A percentile compares a stretch with the other conserved stretches of the same genome.
These are phyloP conservation scores for Phrynosoma platyrhinos DNA, from an alignment of 2,113 vertebrate genomes.

Conservation along the genomic window DNA sequence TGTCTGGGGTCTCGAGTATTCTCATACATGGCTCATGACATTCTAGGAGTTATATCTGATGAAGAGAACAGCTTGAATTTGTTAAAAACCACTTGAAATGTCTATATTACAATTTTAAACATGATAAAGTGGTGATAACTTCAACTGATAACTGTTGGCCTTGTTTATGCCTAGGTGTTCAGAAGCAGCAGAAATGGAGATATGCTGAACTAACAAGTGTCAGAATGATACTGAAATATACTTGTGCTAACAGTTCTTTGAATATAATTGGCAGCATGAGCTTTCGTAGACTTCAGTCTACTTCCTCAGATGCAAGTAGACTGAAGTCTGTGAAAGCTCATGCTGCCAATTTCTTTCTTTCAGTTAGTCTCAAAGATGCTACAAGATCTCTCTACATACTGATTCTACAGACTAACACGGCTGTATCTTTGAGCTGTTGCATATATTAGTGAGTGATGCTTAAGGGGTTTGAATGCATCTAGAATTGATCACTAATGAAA, in stretches of 20 bases:
- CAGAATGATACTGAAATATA: background rate
- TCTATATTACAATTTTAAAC: background rate
- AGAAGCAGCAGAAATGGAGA: background rate
- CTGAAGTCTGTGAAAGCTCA: too few species aligned
- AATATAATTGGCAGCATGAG: too few species aligned
- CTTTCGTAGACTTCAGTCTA: too few species aligned
- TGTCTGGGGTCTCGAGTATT: constrained; percentile 26
- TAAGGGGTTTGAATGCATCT: background rate
- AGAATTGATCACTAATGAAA: background rate
- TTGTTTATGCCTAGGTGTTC: background rate
- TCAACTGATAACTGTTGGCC: background rate
- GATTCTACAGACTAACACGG: too few species aligned
- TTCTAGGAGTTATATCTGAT: background rate
- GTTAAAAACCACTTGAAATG: background rate
- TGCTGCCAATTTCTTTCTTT: too few species aligned
- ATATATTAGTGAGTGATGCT: background rate
- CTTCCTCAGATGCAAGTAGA: too few species aligned
- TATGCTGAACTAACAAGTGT: background rate
- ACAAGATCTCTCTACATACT: too few species aligned
- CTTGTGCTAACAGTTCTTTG: background rate
- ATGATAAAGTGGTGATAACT: background rate
- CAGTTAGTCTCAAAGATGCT: too few species aligned
- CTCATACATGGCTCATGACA: background rate
- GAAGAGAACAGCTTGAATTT: background rate
- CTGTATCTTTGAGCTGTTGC: background rate